Percentiles rank a stretch among this genome's conserved stretches.
These are phyloP conservation scores for Thecophora atra DNA, from an alignment of 2,888 invertebrate species.

Conservation along the genomic window DNA sequence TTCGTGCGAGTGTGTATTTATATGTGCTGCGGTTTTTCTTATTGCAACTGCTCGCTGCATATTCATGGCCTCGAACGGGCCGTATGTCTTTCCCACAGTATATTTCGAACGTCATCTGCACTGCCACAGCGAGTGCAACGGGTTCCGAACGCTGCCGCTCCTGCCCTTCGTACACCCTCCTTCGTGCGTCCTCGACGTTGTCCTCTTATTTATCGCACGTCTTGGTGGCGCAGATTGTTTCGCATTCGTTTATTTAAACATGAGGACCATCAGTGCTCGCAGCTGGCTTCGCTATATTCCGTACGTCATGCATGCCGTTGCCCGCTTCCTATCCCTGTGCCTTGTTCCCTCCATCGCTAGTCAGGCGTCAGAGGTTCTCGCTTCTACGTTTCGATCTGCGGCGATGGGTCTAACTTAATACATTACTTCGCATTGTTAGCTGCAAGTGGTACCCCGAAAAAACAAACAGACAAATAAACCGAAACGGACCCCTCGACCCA, in stretches of 20 bases:
- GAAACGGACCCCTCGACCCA: background rate
- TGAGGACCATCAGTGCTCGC: slow-evolving; percentile 17
- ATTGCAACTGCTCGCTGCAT: slow-evolving; percentile 8
- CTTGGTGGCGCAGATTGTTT: slow-evolving; percentile 38
- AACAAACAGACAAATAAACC: background rate
- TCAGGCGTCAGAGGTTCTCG: background rate
- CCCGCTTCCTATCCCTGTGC: background rate
- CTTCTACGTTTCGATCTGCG: background rate
- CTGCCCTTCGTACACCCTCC: slow-evolving; percentile 5
- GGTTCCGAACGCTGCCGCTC: background rate
- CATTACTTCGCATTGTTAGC: slow-evolving; percentile 6
- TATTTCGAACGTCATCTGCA: slow-evolving; percentile 38
- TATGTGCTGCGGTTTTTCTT: background rate
- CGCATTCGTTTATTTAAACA: slow-evolving; percentile 37
- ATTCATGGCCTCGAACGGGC: slow-evolving; percentile 15
- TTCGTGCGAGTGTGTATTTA: background rate
- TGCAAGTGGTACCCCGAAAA: slow-evolving; percentile 7
- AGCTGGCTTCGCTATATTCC: slow-evolving; percentile 1
- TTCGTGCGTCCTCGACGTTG: slow-evolving; percentile 11
- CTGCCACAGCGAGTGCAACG: slow-evolving; percentile 15
- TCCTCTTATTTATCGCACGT: slow-evolving; percentile 43
- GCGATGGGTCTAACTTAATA: slow-evolving; percentile 8
- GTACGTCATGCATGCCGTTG: background rate
- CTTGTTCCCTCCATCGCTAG: background rate
- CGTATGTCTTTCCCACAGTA: slow-evolving; percentile 21